Base-by-base conservation (phyloP, 2,113 vertebrate species). In the Hydropotes inermis region DNA sequence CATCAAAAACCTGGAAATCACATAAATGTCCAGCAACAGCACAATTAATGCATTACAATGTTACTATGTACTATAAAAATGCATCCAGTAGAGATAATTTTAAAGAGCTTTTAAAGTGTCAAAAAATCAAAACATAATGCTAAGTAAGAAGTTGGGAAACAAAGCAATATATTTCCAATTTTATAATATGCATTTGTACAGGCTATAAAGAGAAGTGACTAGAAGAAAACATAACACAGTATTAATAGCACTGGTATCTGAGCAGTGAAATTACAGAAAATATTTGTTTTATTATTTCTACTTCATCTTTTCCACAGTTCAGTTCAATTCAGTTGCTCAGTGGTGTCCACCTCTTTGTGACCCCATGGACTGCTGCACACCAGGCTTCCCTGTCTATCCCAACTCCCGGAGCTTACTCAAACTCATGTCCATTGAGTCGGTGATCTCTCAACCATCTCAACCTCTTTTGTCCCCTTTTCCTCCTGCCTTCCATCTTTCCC, bases 1-100 rank as follows among this genome's bases (percentile, higher is more conserved):
- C 55, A 95, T 25, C 10, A 87, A 96, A 91, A 61, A 74, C 30
- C 89, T 95, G n/a, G 90, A 96, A 93, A 81, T 3, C 84, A 55
- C 19, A 3, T 89, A 93, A 89, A 58, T 91, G 11, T 78, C 33
- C 64, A 95, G 83, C 7, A 92, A 78, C 36, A 95, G 17, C 30
- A 94, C 36, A 91, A 95, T 83, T 95, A 90, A 90, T 89, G 54
- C 55, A 70, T 89, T 78, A 78, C 54, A 76, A 55, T 79, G 58
- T 96, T 87, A 58, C 70, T 76, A n/a, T 50, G 8, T 95, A 45
- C 21, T 91, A 50, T 45, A 82, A 93, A 76, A 94, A 85, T 88
- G 4, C 17, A 94, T 10, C 47, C 43, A 74, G 43, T 58, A 60
- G 30, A 94, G 43, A 96, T 70, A 23, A 90, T 85, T 92, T 83